A percentile compares a stretch with the other conserved stretches of the same genome.
phyloP scores from a whole-genome alignment of 2,797 vertebrate species.

The Micrastur ruficollis region DNA sequence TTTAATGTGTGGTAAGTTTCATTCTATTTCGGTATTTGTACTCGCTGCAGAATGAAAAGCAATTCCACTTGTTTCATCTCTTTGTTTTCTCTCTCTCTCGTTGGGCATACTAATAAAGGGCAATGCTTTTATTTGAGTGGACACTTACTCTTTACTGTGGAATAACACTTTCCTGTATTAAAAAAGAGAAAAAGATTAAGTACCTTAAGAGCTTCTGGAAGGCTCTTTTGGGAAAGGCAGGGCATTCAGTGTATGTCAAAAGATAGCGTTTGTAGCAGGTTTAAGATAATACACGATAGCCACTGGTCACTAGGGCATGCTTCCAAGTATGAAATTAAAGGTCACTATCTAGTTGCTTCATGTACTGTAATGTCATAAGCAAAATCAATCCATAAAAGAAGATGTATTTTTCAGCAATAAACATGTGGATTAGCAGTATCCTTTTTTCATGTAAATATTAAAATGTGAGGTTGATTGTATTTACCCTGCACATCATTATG shows the following conservation, averaged over 20 bases:
- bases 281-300: neutral
- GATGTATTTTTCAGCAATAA: neutral
- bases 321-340: conserved; percentile 1
- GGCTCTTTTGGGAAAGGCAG: neutral
- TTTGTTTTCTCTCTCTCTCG: neutral
- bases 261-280: too few species aligned
- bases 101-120: neutral
- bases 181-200: neutral
- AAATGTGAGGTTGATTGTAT: neutral
- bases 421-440: neutral
- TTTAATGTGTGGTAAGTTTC: neutral
- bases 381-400: neutral
- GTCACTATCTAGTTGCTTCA: neutral
- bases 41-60: neutral
- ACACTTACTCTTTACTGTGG: neutral
- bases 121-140: neutral
- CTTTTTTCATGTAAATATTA: neutral
- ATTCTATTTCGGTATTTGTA: neutral
- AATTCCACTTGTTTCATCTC: neutral
- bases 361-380: neutral
- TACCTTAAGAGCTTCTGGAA: neutral
- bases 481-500: neutral
- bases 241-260: neutral
- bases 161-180: neutral
- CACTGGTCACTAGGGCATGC: neutral